Evolutionary conservation across 1,140 invertebrate genomes (phyloP).

Genomic region (Apocrypta bakeri): DNA sequence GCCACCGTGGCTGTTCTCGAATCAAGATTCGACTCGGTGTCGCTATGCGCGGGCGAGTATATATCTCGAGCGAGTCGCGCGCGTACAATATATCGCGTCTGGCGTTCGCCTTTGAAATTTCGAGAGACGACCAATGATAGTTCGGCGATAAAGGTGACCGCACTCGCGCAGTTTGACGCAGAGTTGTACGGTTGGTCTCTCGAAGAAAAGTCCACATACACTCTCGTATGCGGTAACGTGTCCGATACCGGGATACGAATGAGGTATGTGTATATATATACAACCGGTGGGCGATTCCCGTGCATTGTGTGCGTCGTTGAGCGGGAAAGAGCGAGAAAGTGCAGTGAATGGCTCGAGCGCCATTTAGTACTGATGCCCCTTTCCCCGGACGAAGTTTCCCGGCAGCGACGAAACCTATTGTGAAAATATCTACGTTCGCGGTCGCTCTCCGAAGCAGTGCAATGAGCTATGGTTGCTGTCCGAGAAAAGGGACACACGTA

Average conservation of each 20-base stretch:
- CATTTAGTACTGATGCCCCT: constrained; percentile 69
- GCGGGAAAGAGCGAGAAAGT: constrained; percentile 54
- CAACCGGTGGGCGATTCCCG: not conserved
- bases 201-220: constrained; percentile 29
- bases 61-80: not conserved
- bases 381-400: constrained; percentile 65
- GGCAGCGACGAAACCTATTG: constrained; percentile 70
- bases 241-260: constrained; percentile 15
- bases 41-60: not conserved
- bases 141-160: constrained; percentile 13
- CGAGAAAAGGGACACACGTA: constrained; percentile 50
- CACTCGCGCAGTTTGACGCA: constrained; percentile 15
- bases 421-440: constrained; percentile 72
- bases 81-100: not conserved
- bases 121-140: constrained; percentile 26
- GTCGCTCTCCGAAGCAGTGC: constrained; percentile 60
- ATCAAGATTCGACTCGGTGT: constrained; percentile 37
- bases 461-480: constrained; percentile 67
- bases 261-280: too few relatives aligned
- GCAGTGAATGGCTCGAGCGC: constrained; percentile 66
- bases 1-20: not conserved
- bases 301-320: constrained; percentile 38
- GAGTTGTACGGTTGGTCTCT: not conserved
- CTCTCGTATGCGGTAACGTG: not conserved
- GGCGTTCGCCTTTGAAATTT: constrained; percentile 22